Conservation (phyloP, 2,888 invertebrate species). For the Corbicula japonica region DNA sequence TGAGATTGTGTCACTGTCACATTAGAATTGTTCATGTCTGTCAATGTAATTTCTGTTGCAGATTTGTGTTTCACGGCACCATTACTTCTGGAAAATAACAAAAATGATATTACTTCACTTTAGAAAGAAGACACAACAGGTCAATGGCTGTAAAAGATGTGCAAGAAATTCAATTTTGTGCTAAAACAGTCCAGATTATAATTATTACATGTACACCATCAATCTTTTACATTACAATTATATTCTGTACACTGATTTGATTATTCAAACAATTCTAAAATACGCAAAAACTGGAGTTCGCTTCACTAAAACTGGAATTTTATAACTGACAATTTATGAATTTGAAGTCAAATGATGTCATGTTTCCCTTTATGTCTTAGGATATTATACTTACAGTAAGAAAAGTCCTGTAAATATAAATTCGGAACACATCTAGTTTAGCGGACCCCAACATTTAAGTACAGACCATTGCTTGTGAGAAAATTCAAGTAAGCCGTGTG, state of each 20-base stretch:
- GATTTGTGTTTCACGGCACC: constrained; percentile 10
- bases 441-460: background rate
- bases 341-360: background rate
- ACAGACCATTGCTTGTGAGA: background rate
- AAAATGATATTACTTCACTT: background rate
- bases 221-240: too few relatives aligned
- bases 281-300: background rate
- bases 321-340: too few relatives aligned
- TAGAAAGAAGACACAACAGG: background rate
- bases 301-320: too few relatives aligned
- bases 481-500: too few relatives aligned
- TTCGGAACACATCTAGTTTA: background rate
- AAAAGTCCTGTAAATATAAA: background rate
- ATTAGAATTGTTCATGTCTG: constrained; percentile 36
- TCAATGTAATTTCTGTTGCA: background rate
- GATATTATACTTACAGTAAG: background rate
- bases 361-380: background rate
- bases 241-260: background rate
- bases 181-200: too few relatives aligned
- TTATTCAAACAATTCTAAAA: background rate
- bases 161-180: too few relatives aligned
- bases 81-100: constrained; percentile 6
- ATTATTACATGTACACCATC: too few relatives aligned
- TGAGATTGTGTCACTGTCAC: constrained; percentile 25
- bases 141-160: background rate